Evolutionary conservation across 1,140 invertebrate genomes (phyloP), one percentile per base, ranked within the genome.

Genomic region (Pseudomyrmex concolor): DNA sequence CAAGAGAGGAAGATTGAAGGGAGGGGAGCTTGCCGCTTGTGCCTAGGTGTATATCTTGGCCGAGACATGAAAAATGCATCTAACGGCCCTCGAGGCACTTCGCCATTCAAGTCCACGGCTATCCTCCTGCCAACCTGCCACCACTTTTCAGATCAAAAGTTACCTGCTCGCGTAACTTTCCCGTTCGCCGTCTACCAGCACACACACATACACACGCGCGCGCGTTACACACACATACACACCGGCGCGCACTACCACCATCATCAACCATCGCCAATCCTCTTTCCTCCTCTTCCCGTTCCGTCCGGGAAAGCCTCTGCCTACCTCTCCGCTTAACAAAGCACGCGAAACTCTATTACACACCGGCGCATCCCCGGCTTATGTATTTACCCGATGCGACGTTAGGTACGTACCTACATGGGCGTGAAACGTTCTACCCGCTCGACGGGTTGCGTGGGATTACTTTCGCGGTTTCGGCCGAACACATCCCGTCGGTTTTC

Each of bases 11-110:
- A 59, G 13, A 22, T 12, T 12, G 45, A 2, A 17, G 22, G 22
- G 13, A 19, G 3, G n/a, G 22, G 9, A 25, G 15, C 67, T 60
- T 55, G 68, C 85, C 57, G 54, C 73, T 83, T 51, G 62, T 43
- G 82, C 71, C 71, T 80, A 80, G 76, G 68, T 91, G 83, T 90
- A 89, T 86, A 89, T 90, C 86, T 90, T 88, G 78, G 83, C 67
- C 87, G 83, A 86, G 91, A 91, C 92, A 94, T 93, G 93, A 94
- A 94, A 94, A 94, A 94, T 94, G 92, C 92, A 94, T 93, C 89
- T 80, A 85, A 91, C 90, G 84, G 84, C 89, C 90, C 91, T 90
- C 87, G 80, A 91, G 90, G 88, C 90, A 91, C 91, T 93, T 90
- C 83, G 76, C 90, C 90, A 92, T 93, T 92, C 91, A 90, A 92